Percentiles rank a stretch among this genome's conserved stretches.
Conservation (phyloP, 2,797 vertebrate species). For the Tiaroga cobitis region DNA sequence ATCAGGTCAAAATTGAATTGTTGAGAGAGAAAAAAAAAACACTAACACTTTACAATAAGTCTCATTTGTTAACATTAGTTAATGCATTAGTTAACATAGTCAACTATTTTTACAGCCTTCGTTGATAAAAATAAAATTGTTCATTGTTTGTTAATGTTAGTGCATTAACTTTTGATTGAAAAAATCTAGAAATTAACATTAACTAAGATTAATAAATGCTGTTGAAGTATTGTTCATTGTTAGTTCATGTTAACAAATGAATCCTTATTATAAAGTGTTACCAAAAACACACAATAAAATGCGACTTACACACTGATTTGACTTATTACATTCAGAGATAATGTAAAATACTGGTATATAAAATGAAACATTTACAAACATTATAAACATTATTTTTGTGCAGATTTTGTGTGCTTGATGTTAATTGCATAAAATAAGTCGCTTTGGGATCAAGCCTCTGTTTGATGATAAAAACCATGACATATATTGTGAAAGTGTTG, state of each 20-base stretch:
- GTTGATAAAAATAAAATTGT: too few relatives aligned
- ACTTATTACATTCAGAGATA: background rate
- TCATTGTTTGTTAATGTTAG: too few relatives aligned
- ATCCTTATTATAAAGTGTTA: background rate
- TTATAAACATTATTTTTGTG: background rate
- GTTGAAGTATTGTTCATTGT: background rate
- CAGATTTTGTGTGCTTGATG: background rate
- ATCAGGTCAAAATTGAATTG: background rate
- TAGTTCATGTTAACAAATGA: background rate
- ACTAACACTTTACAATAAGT: background rate
- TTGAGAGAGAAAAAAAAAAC: background rate
- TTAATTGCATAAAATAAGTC: background rate
- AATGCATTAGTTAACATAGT: too few relatives aligned
- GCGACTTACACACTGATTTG: too few relatives aligned
- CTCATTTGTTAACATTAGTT: background rate
- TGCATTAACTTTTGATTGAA: background rate
- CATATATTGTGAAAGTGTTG: background rate
- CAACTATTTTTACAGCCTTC: background rate
- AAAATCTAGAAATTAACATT: background rate
- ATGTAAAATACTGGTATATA: background rate
- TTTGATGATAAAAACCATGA: background rate
- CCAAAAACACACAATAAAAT: too few relatives aligned
- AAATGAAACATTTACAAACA: background rate
- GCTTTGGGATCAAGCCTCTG: background rate
- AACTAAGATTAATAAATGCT: background rate